Evolutionary conservation across 2,888 invertebrate species (phyloP), one percentile per base, ranked within the genome.

Genomic region (Parascotia fuliginaria): DNA sequence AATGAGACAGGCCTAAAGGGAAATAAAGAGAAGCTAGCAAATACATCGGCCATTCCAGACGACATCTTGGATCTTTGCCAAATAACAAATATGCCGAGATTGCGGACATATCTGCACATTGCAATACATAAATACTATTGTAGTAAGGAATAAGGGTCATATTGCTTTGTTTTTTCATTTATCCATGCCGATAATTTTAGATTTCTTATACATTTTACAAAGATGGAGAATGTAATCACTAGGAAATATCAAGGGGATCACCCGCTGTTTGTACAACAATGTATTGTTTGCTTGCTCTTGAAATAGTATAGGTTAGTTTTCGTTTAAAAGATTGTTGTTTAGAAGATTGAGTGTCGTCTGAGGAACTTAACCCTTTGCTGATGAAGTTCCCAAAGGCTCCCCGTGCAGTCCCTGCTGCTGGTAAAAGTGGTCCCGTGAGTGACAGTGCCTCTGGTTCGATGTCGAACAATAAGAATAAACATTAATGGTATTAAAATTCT

Each of bases 51-150:
- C 32, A 60, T 65, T 59, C 38, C 48, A 36, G 44, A 48, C 47
- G 60, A 60, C 65, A 63, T 53, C 27, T 76, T 79, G 79, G 79
- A 60, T 32, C 42, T n/a, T 39, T 38, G 70, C 79, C 78, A 79
- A 79, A 67, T 65, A 49, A 55, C 64, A 70, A 72, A 68, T 63
- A 62, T 49, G 61, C 49, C 19, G 52, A 55, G 61, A 61, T 55
- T 69, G 69, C 69, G 60, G 64, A 67, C 47, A 58, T 55, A 55
- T 64, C 49, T 55, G 31, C 42, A 40, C 48, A 45, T 52, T 56
- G 49, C 38, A 19, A 42, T 52, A 38, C 19, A 34, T 51, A 48
- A 51, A 56, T 57, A 52, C 47, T 32, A 28, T 47, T 36, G 34
- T 34, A 27, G 19, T 16, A 9, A 14, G 12, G 13, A 4, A 5